These are phyloP conservation scores for Choristoneura rosaceana DNA, from an alignment of 2,888 invertebrate genomes.

Conservation along the genomic window DNA sequence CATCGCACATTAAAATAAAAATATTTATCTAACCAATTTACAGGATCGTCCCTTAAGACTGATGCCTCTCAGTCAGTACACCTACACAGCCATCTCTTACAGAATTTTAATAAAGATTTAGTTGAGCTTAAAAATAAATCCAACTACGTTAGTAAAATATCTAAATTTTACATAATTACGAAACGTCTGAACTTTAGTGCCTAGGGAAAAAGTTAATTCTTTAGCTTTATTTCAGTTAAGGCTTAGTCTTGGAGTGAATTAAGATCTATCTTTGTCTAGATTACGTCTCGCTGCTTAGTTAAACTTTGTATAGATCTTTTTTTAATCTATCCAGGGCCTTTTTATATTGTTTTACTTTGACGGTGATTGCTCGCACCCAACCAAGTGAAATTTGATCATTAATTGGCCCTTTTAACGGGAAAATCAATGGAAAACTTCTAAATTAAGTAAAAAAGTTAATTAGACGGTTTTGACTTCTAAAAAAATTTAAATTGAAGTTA, in stretches of 20 bases:
- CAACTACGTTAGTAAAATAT: no score
- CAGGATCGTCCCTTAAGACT: no score
- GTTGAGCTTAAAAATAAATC: no score
- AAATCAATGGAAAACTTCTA: not conserved
- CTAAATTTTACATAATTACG: not conserved
- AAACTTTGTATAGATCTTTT: constrained; percentile 23
- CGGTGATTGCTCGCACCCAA: not conserved
- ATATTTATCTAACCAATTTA: no score
- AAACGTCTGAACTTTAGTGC: not conserved
- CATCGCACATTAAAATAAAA: no score
- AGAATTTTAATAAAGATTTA: no score
- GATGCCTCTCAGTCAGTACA: no score
- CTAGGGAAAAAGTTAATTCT: constrained; percentile 28
- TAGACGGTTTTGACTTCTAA: no score
- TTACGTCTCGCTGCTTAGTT: constrained; percentile 34
- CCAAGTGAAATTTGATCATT: not conserved
- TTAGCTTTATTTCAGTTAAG: constrained; percentile 25
- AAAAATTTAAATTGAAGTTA: no score
- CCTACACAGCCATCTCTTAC: no score
- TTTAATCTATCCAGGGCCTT: constrained; percentile 4
- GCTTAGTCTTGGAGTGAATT: constrained; percentile 16
- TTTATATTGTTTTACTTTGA: not conserved
- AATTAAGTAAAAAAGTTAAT: not conserved
- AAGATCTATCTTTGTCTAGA: constrained; percentile 28
- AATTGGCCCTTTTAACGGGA: not conserved